A percentile compares a stretch with the other conserved stretches of the same genome.
phyloP scores from a whole-genome alignment of 2,888 invertebrate genomes.

The Poecilus cupreus region DNA sequence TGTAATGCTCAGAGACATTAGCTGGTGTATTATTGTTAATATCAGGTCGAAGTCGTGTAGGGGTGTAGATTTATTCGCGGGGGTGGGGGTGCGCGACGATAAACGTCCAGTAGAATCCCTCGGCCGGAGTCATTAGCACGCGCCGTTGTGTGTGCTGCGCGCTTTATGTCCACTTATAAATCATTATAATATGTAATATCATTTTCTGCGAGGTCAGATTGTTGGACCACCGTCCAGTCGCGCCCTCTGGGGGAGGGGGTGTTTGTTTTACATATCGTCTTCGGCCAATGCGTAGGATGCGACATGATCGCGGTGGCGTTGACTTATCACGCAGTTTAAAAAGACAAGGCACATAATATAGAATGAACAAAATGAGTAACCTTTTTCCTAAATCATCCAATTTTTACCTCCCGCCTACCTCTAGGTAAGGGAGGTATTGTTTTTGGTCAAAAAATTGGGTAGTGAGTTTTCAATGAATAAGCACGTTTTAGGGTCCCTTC shows the following conservation, averaged over 20 bases:
- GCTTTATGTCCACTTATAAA: constrained; percentile 57
- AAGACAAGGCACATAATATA: too few species aligned
- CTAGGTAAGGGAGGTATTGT: too few species aligned
- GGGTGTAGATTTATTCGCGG: constrained; percentile 59
- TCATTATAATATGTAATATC: constrained; percentile 60
- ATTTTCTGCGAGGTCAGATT: constrained; percentile 57
- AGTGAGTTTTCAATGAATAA: too few species aligned
- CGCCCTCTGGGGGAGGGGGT: background rate
- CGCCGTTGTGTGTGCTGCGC: constrained; percentile 19
- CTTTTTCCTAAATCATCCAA: too few species aligned
- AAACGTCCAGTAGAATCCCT: constrained; percentile 26
- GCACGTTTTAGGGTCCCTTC: too few species aligned
- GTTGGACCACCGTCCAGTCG: background rate
- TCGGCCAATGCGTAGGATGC: too few species aligned
- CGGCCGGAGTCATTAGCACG: constrained; percentile 52
- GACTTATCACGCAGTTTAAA: too few species aligned
- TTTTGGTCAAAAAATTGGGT: too few species aligned
- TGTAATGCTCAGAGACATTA: constrained; percentile 67
- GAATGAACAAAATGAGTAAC: too few species aligned
- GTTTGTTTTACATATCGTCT: background rate
- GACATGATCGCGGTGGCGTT: too few species aligned
- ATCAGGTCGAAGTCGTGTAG: constrained; percentile 63
- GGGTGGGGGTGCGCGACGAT: background rate
- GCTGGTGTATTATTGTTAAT: constrained; percentile 65
- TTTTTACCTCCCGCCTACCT: too few species aligned